phyloP scores from a whole-genome alignment of 53 echinoderm and acorn worm genomes.

The Arbacia lixula region DNA sequence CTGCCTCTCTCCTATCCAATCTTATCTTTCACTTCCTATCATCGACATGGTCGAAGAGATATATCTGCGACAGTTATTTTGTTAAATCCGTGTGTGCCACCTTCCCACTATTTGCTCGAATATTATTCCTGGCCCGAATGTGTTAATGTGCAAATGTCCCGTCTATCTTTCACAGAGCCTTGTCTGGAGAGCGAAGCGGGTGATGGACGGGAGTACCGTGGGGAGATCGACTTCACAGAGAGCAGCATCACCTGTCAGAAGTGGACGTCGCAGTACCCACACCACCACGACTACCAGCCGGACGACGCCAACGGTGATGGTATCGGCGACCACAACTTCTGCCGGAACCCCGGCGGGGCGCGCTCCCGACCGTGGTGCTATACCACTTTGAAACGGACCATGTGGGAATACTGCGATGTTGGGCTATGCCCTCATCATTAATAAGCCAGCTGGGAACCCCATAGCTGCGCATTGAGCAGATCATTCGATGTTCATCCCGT shows the following conservation, averaged over 20 bases:
- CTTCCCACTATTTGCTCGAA: no score
- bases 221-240: conserved; percentile 82
- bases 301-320: conserved; percentile 72
- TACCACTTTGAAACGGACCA: conserved; percentile 73
- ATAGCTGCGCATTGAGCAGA: no score
- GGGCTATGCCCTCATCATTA: conserved; percentile 50
- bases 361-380: conserved; percentile 88
- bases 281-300: conserved; percentile 72
- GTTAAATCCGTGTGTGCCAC: no score
- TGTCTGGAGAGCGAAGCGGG: conserved; percentile 77
- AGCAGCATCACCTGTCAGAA: conserved; percentile 90
- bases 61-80: no score
- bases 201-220: conserved; percentile 89
- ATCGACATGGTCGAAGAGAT: no score
- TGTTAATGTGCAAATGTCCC: no score
- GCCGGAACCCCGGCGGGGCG: conserved; percentile 87
- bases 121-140: not conserved
- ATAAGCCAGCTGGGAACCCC: no score
- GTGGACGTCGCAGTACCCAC: conserved; percentile 93
- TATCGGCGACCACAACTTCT: conserved; percentile 89
- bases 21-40: no score
- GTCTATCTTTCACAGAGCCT: conserved; percentile 35
- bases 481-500: no score
- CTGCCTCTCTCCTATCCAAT: no score
- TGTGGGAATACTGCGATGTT: conserved; percentile 89